Conservation (phyloP, 2,113 vertebrate species). For the Myotis yumanensis region DNA sequence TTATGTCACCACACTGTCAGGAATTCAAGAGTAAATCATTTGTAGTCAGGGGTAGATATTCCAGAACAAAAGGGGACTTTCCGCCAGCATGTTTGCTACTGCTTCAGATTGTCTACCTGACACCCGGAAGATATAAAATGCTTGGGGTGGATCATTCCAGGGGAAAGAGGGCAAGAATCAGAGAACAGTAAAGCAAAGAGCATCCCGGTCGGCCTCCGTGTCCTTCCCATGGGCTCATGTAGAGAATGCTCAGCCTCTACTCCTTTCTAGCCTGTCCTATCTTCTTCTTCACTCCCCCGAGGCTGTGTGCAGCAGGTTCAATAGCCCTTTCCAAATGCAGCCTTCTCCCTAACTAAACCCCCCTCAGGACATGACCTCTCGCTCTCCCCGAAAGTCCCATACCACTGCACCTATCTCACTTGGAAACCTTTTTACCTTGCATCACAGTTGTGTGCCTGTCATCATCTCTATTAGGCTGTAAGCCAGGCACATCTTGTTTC, state of each 20-base stretch:
- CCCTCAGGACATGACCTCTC: not conserved
- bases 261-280: not conserved
- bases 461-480: not conserved
- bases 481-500: not conserved
- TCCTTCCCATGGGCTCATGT: not conserved
- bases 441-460: not conserved
- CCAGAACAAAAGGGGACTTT: not conserved
- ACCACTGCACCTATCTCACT: not conserved
- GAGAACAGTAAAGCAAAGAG: not conserved
- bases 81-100: not conserved
- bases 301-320: not conserved
- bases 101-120: not conserved
- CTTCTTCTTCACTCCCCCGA: not conserved
- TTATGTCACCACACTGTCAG: not conserved
- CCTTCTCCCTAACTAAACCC: not conserved
- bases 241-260: not conserved
- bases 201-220: not conserved
- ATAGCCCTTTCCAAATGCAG: not conserved
- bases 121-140: constrained; percentile 5
- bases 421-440: not conserved
- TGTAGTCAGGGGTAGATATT: constrained; percentile 12
- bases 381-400: not conserved
- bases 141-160: not conserved
- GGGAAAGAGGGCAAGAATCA: not conserved
- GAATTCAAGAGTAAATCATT: not conserved